Conservation (phyloP, 2,888 invertebrate species). For the Noctua pronuba region DNA sequence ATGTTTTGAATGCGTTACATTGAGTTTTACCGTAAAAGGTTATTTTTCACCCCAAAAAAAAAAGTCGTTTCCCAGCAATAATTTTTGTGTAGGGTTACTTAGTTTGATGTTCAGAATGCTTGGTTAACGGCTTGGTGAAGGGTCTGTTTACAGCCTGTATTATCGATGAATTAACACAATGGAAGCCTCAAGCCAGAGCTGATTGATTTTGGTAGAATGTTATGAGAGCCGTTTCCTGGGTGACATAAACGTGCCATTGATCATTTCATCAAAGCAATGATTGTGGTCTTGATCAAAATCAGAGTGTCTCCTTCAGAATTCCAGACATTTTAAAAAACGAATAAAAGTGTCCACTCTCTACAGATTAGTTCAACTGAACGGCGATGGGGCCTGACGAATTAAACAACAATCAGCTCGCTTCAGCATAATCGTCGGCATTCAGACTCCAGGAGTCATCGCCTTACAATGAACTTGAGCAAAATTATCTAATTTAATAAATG, state of each 20-base stretch:
- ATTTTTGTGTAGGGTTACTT: too few relatives aligned
- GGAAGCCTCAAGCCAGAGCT: neutral
- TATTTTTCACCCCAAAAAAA: too few relatives aligned
- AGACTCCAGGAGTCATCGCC: slow-evolving; percentile 35
- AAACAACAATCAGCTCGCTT: slow-evolving; percentile 19
- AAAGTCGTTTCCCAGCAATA: too few relatives aligned
- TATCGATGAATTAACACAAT: neutral
- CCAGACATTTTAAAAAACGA: neutral
- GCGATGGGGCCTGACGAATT: slow-evolving; percentile 1
- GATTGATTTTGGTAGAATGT: neutral
- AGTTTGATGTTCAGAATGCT: too few relatives aligned
- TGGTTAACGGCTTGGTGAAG: too few relatives aligned
- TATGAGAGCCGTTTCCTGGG: neutral
- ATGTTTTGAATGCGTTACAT: too few relatives aligned
- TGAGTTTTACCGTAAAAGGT: too few relatives aligned
- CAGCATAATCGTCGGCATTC: neutral
- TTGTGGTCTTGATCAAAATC: neutral
- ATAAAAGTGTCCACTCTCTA: neutral
- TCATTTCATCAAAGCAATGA: neutral
- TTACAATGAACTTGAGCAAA: slow-evolving; percentile 49
- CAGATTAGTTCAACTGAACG: neutral
- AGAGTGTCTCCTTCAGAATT: neutral
- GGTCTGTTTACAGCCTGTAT: too few relatives aligned
- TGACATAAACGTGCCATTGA: neutral
- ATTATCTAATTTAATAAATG: slow-evolving; percentile 59